Conservation (phyloP, 2,113 vertebrate genomes). For the Pycnonotus jocosus region DNA sequence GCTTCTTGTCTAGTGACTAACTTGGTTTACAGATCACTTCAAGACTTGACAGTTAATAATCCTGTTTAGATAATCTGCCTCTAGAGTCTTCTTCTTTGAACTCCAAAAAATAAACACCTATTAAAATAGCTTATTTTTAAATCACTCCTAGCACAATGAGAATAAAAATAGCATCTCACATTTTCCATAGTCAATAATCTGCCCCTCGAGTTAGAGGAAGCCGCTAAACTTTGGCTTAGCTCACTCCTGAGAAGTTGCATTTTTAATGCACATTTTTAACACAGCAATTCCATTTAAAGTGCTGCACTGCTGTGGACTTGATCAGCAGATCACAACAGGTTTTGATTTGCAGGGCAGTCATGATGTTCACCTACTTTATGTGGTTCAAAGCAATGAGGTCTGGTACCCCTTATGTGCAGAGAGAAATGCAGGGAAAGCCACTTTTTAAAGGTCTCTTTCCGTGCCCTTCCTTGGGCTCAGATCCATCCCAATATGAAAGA, state of each 20-base stretch:
- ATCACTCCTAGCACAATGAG: not conserved
- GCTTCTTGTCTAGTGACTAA: not conserved
- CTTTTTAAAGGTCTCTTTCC: not conserved
- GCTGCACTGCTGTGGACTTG: not conserved
- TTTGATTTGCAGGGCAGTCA: not conserved
- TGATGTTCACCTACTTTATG: not conserved
- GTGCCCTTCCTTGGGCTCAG: not conserved
- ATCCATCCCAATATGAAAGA: not conserved
- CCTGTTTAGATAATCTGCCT: not conserved
- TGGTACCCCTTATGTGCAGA: not conserved
- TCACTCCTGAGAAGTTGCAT: not conserved
- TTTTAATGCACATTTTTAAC: not conserved
- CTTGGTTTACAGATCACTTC: not conserved
- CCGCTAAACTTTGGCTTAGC: not conserved
- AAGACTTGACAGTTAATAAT: not conserved
- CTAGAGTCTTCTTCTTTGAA: not conserved
- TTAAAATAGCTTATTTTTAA: not conserved
- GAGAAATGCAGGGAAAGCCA: not conserved
- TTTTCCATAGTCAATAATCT: slow-evolving; percentile 1
- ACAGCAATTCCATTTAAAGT: not conserved
- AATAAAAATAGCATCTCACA: slow-evolving; percentile 1
- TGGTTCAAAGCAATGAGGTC: not conserved
- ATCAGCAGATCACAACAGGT: not conserved
- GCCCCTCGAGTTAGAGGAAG: not conserved
- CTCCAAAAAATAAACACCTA: not conserved